A percentile compares a stretch with the other conserved stretches of the same genome.
These are phyloP conservation scores for Acleris literana DNA, from an alignment of 2,888 invertebrate genomes.

Conservation along the genomic window DNA sequence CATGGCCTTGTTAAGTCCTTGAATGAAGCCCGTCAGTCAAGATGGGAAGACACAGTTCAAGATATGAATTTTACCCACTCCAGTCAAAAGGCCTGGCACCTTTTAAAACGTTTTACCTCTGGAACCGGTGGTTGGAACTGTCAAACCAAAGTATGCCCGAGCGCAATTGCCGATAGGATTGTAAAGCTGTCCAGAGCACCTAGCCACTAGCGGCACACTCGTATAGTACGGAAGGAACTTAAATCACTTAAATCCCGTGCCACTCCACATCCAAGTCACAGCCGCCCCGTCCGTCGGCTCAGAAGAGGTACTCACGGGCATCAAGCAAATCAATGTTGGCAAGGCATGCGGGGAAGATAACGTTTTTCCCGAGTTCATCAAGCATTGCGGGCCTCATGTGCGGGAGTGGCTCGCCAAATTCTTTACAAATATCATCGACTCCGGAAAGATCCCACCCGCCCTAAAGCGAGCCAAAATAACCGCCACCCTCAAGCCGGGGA, in stretches of 20 bases:
- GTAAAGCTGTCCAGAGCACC: constrained; percentile 8
- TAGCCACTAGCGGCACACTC: constrained; percentile 2
- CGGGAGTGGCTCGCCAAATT: constrained; percentile 6
- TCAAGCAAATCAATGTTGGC: neutral
- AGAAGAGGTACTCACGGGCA: neutral
- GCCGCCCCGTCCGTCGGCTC: neutral
- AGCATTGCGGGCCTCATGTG: neutral
- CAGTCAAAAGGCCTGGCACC: constrained; percentile 12
- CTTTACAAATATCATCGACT: neutral
- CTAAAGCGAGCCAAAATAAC: constrained; percentile 3
- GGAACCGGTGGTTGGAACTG: neutral
- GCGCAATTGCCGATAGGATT: constrained; percentile 3
- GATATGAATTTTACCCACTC: constrained; percentile 14
- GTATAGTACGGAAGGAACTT: neutral
- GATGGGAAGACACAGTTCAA: constrained; percentile 2
- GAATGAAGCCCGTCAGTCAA: neutral
- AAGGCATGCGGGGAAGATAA: constrained; percentile 7
- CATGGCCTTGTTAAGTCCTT: neutral
- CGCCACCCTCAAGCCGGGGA: constrained; percentile 3
- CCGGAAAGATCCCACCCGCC: neutral
- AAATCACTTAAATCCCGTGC: neutral
- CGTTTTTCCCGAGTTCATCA: constrained; percentile 2
- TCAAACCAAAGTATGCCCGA: neutral
- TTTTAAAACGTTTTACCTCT: constrained; percentile 3
- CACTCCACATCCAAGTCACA: neutral